phyloP scores from a whole-genome alignment of 1,140 invertebrate species.

The Diabrotica virgifera region DNA sequence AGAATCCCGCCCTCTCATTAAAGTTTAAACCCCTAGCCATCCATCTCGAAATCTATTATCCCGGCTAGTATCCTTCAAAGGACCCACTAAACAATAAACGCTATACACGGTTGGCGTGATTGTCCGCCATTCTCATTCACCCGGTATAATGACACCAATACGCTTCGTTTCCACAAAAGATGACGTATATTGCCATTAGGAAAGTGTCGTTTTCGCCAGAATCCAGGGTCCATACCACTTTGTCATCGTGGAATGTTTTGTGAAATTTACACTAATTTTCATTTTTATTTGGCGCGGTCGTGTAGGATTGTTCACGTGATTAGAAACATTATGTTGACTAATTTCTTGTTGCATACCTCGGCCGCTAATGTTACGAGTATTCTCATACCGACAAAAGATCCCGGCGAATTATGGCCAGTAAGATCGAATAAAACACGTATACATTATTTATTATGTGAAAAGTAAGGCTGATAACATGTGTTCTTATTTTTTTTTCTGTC shows the following conservation, averaged over 20 bases:
- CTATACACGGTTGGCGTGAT: constrained; percentile 20
- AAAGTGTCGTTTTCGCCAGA: constrained; percentile 11
- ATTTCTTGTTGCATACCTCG: no score
- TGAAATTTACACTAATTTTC: constrained; percentile 18
- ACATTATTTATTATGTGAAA: no score
- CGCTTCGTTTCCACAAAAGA: constrained; percentile 17
- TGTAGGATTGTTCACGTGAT: not conserved
- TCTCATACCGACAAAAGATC: no score
- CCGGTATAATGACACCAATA: constrained; percentile 20
- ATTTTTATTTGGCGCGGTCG: constrained; percentile 15
- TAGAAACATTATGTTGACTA: constrained; percentile 1
- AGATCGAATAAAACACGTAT: no score
- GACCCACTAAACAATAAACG: constrained; percentile 22
- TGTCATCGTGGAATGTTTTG: constrained; percentile 12
- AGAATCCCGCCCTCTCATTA: constrained; percentile 2
- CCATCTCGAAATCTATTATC: constrained; percentile 11
- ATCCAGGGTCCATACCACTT: constrained; percentile 4
- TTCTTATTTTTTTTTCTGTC: no score
- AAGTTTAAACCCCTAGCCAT: constrained; percentile 15
- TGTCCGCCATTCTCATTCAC: constrained; percentile 17
- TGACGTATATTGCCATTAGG: constrained; percentile 20
- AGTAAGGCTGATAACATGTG: no score
- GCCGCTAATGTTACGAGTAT: no score
- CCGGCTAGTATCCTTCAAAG: constrained; percentile 18
- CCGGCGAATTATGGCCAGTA: no score